A percentile compares a stretch with the other conserved stretches of the same genome.
These are phyloP conservation scores for Catagonus wagneri DNA, from an alignment of 2,113 vertebrate genomes.

Conservation along the genomic window DNA sequence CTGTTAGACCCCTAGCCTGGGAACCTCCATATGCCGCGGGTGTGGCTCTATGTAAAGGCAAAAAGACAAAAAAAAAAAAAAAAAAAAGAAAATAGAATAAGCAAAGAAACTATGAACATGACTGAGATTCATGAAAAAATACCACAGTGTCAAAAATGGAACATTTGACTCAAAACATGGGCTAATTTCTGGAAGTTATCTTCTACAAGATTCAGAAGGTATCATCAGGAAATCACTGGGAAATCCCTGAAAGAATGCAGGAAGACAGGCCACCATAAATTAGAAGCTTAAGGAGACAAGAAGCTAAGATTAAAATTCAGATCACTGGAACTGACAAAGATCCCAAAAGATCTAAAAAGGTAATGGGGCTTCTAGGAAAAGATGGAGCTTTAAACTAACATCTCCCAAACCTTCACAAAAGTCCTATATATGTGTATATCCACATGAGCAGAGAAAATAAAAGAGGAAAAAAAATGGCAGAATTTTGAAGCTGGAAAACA, in stretches of 20 bases:
- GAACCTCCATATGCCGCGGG: no score
- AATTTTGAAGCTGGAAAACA: no score
- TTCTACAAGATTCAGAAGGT: background rate
- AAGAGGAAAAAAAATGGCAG: constrained; percentile 6
- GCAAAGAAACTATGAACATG: background rate
- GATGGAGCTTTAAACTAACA: background rate
- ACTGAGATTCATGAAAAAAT: constrained; percentile 4
- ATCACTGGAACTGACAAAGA: background rate
- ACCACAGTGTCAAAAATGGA: background rate
- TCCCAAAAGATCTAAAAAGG: background rate
- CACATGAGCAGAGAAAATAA: background rate
- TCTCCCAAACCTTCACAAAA: background rate
- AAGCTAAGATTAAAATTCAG: background rate
- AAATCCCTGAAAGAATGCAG: background rate
- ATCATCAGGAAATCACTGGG: background rate
- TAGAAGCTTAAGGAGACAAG: background rate
- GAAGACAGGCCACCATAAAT: background rate
- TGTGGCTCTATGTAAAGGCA: no score
- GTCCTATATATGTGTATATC: background rate
- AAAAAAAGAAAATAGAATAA: no score
- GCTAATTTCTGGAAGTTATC: background rate
- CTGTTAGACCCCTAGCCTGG: no score
- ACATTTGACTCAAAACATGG: constrained; percentile 20
- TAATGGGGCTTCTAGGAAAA: background rate
- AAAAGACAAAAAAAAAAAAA: no score